Percentiles rank a stretch among this genome's conserved stretches.
Conservation (phyloP, 2,888 invertebrate species). For the Dione juno region DNA sequence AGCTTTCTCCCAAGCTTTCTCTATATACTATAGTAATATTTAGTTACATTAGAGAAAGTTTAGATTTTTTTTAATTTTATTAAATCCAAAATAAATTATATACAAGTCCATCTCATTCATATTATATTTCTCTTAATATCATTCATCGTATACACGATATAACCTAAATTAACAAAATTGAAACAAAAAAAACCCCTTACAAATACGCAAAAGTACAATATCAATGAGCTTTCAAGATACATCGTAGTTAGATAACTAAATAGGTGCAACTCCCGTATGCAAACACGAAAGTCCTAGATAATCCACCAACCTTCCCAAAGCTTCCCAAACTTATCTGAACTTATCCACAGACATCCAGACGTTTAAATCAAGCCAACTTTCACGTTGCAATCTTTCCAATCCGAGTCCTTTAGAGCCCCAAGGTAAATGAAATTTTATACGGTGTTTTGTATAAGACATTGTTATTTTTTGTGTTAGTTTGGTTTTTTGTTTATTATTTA, state of each 20-base stretch:
- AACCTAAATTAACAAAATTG: no score
- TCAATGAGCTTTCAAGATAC: not conserved
- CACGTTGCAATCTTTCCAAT: constrained; percentile 37
- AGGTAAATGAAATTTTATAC: constrained; percentile 28
- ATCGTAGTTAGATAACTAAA: constrained; percentile 10
- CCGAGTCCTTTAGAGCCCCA: constrained; percentile 28
- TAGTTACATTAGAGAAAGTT: no score
- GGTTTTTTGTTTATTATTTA: no score
- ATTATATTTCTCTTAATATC: no score
- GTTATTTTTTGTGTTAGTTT: not conserved
- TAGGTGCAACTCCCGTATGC: constrained; percentile 23
- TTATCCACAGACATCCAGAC: constrained; percentile 40
- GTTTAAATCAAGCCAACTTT: constrained; percentile 41
- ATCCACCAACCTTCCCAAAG: constrained; percentile 31
- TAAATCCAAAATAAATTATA: no score
- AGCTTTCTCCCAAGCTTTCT: no score
- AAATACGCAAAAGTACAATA: not conserved
- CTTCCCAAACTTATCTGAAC: constrained; percentile 37
- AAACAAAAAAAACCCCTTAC: not conserved
- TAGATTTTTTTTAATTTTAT: no score
- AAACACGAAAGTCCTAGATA: constrained; percentile 34
- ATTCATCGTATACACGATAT: no score
- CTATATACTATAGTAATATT: no score
- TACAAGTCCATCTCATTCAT: no score
- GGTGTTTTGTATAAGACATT: not conserved